These are phyloP conservation scores for Tethea ocularis DNA, from an alignment of 2,888 invertebrate genomes.

Conservation along the genomic window DNA sequence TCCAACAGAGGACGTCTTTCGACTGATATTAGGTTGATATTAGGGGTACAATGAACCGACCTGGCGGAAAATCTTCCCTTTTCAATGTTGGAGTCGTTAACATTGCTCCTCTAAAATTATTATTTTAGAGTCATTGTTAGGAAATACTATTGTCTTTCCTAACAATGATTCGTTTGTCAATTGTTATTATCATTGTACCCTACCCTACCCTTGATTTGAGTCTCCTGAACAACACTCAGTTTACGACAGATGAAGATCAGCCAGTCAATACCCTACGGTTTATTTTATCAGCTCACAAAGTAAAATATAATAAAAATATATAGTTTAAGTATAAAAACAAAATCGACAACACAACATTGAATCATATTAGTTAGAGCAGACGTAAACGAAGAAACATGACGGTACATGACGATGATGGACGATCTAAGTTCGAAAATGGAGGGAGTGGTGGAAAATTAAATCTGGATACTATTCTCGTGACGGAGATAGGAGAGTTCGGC, in stretches of 20 bases:
- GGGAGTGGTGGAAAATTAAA: constrained; percentile 35
- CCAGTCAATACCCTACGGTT: not conserved
- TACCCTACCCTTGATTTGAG: not conserved
- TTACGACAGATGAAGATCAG: not conserved
- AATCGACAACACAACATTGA: not conserved
- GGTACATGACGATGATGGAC: not conserved
- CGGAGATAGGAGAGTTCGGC: constrained; percentile 65
- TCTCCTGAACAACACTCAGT: not conserved
- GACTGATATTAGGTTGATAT: too few relatives aligned
- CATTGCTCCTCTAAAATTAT: too few relatives aligned
- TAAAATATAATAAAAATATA: not conserved
- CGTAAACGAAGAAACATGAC: not conserved
- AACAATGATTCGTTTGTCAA: too few relatives aligned
- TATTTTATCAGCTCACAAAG: not conserved
- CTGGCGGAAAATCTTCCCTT: too few relatives aligned
- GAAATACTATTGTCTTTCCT: too few relatives aligned
- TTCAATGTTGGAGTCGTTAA: too few relatives aligned
- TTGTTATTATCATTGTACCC: too few relatives aligned
- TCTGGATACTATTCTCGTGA: constrained; percentile 60
- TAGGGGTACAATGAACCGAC: too few relatives aligned
- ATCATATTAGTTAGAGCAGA: not conserved
- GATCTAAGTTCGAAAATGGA: constrained; percentile 1
- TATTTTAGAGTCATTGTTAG: too few relatives aligned
- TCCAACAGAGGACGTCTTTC: too few relatives aligned
- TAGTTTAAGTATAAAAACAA: not conserved